phyloP scores from a whole-genome alignment of 1,140 invertebrate species.

The Macrosteles quadrilineatus region DNA sequence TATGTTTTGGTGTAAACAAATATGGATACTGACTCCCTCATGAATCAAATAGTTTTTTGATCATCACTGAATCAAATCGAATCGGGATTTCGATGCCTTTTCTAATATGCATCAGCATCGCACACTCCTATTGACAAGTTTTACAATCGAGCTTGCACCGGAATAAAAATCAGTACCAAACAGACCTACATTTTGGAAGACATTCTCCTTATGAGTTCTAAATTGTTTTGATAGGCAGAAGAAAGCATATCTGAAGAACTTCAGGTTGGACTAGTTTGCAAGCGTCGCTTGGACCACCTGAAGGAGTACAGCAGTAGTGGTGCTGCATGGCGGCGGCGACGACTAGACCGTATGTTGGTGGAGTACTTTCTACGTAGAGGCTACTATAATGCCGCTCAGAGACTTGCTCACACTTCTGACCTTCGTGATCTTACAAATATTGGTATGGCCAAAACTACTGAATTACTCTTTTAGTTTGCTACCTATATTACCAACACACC shows the following conservation, averaged over 20 bases:
- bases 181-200: no score
- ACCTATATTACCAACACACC: slow-evolving; percentile 5
- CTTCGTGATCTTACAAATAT: slow-evolving; percentile 92
- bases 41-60: no score
- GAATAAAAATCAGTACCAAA: no score
- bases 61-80: neutral
- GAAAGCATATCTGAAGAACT: slow-evolving; percentile 91
- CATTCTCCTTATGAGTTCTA: no score
- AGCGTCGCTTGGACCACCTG: slow-evolving; percentile 89
- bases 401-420: slow-evolving; percentile 77
- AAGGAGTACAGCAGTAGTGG: slow-evolving; percentile 70
- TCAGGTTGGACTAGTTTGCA: slow-evolving; percentile 81
- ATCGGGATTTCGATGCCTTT: no score
- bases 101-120: no score
- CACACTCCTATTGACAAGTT: no score
- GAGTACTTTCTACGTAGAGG: slow-evolving; percentile 96
- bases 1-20: neutral
- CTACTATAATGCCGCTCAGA: slow-evolving; percentile 90
- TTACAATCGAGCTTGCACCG: no score
- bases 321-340: slow-evolving; percentile 79
- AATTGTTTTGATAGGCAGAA: slow-evolving; percentile 61
- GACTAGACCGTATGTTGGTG: slow-evolving; percentile 92
- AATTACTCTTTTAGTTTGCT: slow-evolving; percentile 14
- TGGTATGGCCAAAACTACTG: no score
- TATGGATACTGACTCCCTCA: no score